These are phyloP conservation scores for Cryptus viduatorius DNA, from an alignment of 2,888 invertebrate species.

Conservation along the genomic window DNA sequence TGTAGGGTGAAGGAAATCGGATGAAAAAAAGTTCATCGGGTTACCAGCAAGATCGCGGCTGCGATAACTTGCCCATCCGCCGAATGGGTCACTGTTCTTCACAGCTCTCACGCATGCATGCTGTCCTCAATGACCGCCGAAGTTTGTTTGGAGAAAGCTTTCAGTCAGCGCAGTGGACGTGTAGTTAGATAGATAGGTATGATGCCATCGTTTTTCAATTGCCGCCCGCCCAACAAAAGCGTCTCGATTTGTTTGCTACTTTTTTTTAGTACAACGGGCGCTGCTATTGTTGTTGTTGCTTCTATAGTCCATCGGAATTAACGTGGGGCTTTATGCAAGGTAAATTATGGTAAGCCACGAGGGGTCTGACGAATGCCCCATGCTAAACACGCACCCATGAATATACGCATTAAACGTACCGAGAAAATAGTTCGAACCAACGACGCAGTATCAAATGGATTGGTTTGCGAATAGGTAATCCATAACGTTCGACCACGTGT, in stretches of 20 bases:
- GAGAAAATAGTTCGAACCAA: slow-evolving; percentile 40
- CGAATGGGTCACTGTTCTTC: background rate
- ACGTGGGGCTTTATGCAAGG: slow-evolving; percentile 8
- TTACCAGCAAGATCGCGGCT: background rate
- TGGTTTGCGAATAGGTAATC: slow-evolving; percentile 28
- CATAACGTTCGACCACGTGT: slow-evolving; percentile 19
- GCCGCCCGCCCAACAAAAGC: background rate
- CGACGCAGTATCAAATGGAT: slow-evolving; percentile 10
- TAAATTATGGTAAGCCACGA: slow-evolving; percentile 47
- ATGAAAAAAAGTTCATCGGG: background rate
- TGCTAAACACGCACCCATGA: slow-evolving; percentile 25
- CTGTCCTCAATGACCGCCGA: background rate
- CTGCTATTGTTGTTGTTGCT: slow-evolving; percentile 5
- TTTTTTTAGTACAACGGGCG: background rate
- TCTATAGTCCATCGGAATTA: background rate
- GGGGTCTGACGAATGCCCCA: slow-evolving; percentile 31
- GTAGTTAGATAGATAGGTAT: background rate
- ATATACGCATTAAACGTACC: slow-evolving; percentile 21
- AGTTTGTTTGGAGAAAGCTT: background rate
- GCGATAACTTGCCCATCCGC: background rate
- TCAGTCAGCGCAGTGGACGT: background rate
- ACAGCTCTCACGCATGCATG: background rate
- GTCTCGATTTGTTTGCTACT: background rate
- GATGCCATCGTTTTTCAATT: background rate
- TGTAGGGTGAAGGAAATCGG: background rate